Evolutionary conservation across 2,797 vertebrate genomes (phyloP).

Genomic region (Momotus momota): DNA sequence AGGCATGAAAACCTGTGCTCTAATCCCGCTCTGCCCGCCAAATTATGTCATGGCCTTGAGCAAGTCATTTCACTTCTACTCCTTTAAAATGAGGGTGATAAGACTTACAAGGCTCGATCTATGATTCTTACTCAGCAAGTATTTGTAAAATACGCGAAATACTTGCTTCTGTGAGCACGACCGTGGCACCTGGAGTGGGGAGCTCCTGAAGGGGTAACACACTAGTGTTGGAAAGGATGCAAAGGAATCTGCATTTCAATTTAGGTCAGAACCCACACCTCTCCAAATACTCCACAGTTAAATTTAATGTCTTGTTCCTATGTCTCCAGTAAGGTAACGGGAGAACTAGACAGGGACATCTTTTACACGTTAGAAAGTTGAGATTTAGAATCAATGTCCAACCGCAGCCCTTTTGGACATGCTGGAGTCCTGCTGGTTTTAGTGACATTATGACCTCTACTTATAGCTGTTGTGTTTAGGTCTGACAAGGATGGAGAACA

Average conservation of each 20-base stretch:
- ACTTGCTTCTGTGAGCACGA: neutral
- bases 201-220: neutral
- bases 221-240: neutral
- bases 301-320: neutral
- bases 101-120: constrained; percentile 32
- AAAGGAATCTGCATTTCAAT: neutral
- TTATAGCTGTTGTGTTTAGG: neutral
- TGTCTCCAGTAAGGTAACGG: neutral
- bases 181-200: neutral
- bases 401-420: neutral
- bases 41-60: constrained; percentile 63
- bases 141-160: constrained; percentile 38
- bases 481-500: neutral
- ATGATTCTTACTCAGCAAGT: constrained; percentile 16
- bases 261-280: neutral
- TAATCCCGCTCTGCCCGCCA: constrained; percentile 47
- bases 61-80: constrained; percentile 52
- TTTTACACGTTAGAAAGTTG: neutral
- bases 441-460: neutral
- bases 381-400: neutral
- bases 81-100: constrained; percentile 53
- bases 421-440: neutral
- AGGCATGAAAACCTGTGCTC: constrained; percentile 1
- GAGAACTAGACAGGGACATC: neutral
- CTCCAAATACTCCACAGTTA: neutral